Conservation (phyloP, 2,113 vertebrate species). For the Sebastes schlegelii region DNA sequence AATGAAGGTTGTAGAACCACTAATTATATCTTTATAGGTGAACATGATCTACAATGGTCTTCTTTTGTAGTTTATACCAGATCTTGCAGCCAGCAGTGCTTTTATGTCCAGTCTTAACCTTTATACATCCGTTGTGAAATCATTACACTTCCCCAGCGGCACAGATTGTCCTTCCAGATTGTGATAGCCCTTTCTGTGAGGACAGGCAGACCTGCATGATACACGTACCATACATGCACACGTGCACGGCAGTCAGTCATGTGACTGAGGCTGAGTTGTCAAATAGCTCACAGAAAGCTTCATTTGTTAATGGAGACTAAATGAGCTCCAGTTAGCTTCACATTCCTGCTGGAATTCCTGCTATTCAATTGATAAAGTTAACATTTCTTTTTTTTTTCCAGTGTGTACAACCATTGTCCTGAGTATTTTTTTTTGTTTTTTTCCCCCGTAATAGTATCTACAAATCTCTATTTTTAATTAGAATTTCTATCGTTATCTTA, state of each 20-base stretch:
- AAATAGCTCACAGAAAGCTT: not conserved
- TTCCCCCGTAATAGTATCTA: no score
- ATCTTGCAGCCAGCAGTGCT: not conserved
- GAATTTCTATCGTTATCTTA: not conserved
- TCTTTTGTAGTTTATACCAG: not conserved
- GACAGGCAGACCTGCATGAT: not conserved
- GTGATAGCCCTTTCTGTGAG: not conserved
- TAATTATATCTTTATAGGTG: not conserved
- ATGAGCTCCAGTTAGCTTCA: not conserved
- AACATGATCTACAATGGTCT: not conserved
- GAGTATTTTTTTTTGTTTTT: not conserved
- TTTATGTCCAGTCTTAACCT: not conserved
- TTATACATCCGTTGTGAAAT: slow-evolving; percentile 7
- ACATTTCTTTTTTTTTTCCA: not conserved
- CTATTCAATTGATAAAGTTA: not conserved
- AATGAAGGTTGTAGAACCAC: not conserved
- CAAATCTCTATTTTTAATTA: not conserved
- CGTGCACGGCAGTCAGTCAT: not conserved
- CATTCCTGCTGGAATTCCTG: slow-evolving; percentile 3
- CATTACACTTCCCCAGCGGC: not conserved
- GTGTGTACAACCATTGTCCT: not conserved
- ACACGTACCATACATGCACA: not conserved
- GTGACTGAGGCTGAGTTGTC: not conserved
- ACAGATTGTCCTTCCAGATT: slow-evolving; percentile 22
- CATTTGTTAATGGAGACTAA: slow-evolving; percentile 1